A percentile compares a stretch with the other conserved stretches of the same genome.
Evolutionary conservation across 2,888 invertebrate genomes (phyloP).

Genomic region (Melinopterus prodromus): DNA sequence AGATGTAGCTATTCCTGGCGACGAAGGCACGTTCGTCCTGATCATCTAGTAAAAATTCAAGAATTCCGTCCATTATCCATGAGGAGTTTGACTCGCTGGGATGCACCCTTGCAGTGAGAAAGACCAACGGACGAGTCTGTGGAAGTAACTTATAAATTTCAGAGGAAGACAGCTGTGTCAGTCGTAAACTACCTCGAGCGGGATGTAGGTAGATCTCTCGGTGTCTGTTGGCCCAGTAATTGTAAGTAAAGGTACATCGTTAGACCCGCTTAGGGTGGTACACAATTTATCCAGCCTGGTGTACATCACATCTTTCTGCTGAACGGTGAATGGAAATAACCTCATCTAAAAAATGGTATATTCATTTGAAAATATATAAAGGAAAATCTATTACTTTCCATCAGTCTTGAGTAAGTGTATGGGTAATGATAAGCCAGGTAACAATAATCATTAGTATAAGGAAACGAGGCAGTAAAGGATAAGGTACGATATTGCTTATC

Average conservation of each 20-base stretch:
- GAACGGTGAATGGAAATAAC: slow-evolving; percentile 30
- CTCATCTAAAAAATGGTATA: slow-evolving; percentile 34
- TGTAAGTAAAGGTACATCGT: slow-evolving; percentile 79
- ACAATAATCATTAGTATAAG: slow-evolving; percentile 78
- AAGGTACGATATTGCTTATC: slow-evolving; percentile 76
- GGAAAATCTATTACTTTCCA: slow-evolving; percentile 63
- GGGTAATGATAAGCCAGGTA: slow-evolving; percentile 91
- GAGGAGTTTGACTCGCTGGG: slow-evolving; percentile 90
- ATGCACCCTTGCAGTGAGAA: slow-evolving; percentile 83
- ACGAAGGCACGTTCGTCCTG: slow-evolving; percentile 66
- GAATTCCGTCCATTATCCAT: slow-evolving; percentile 87
- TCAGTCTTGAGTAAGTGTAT: slow-evolving; percentile 80
- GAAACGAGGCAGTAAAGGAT: slow-evolving; percentile 80
- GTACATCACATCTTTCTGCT: slow-evolving; percentile 62
- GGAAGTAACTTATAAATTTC: slow-evolving; percentile 39
- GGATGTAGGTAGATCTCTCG: slow-evolving; percentile 56
- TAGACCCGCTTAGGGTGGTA: slow-evolving; percentile 71
- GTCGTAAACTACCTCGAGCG: slow-evolving; percentile 62
- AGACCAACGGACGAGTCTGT: slow-evolving; percentile 73
- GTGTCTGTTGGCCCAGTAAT: slow-evolving; percentile 71
- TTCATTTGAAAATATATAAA: slow-evolving; percentile 10
- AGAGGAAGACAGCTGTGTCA: neutral
- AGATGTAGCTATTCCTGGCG: slow-evolving; percentile 73
- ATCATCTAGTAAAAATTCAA: slow-evolving; percentile 70
- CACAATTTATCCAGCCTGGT: slow-evolving; percentile 74